Conservation (phyloP, 2,113 vertebrate species). For the Montifringilla adamsi region DNA sequence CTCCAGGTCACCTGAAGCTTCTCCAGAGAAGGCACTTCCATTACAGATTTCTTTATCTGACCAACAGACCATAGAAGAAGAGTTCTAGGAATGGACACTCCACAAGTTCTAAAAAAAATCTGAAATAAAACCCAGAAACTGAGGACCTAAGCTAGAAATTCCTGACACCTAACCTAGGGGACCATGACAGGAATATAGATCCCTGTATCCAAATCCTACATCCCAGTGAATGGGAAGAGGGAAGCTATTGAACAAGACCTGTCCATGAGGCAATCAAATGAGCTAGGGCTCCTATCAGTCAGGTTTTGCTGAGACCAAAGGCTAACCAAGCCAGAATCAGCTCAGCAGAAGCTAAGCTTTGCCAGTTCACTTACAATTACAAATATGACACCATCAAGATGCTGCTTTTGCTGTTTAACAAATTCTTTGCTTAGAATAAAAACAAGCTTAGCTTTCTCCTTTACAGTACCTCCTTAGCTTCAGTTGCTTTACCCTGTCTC, state of each 20-base stretch:
- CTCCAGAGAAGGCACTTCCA: not conserved
- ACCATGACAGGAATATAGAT: not conserved
- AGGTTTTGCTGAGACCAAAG: not conserved
- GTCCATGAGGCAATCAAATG: not conserved
- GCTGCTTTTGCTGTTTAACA: not conserved
- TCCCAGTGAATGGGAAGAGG: not conserved
- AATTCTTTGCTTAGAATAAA: not conserved
- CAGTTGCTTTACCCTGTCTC: not conserved
- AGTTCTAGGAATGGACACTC: not conserved
- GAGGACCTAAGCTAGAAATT: not conserved
- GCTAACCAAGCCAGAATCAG: not conserved
- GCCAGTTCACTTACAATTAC: not conserved
- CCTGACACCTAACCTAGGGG: not conserved
- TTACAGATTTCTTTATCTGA: not conserved
- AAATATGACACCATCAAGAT: not conserved
- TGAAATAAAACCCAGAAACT: not conserved
- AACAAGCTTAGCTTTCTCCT: not conserved
- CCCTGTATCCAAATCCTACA: not conserved
- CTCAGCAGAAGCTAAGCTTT: not conserved
- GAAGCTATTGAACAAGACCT: not conserved
- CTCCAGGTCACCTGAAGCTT: not conserved
- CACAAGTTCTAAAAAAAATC: not conserved
- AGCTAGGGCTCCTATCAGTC: not conserved
- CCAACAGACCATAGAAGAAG: not conserved
- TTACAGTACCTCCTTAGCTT: not conserved